Base-by-base conservation (phyloP, 1,140 invertebrate species). In the Hesperophylax magnus region DNA sequence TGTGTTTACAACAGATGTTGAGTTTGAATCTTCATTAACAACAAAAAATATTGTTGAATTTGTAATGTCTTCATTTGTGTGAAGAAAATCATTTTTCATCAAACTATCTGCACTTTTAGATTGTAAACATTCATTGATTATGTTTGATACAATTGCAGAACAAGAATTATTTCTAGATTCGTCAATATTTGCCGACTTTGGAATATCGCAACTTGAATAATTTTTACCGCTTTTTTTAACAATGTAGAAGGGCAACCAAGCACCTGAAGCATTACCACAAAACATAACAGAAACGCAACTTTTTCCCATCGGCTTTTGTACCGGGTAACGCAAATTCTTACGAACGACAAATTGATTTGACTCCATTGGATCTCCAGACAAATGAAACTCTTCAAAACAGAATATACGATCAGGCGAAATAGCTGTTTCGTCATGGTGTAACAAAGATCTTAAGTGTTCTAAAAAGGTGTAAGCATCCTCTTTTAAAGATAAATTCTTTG, bases 341-440 rank as follows among this genome's bases (percentile, higher is more conserved):
- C 31, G 27, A 0, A 31, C 11, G 3, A 60, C 56, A 11, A 76
- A 17, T 60, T 60, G 24, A 31, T 60, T 18, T 0, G 27, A 31
- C 7, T 34, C 53, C n/a, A n/a, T n/a, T 20, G 31, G 8, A 39
- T 58, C 27, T 4, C 54, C 27, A 1, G 17, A n/a, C 24, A 76
- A 34, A 34, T 76, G 22, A 24, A 58, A 76, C 31, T 76, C 72
- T 60, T 76, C 54, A n/a, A 58, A 60, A 34, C 72, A 34, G 24
- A 76, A 76, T 61, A 76, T 76, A 8, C 72, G 7, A 17, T 76
- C 72, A 31, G 53, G 20, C 9, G 72, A 24, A n/a, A 14, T 11
- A 11, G 27, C 69, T 54, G 39, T n/a, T 71, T 74, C 52, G 6
- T n/a, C 31, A 15, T 31, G 20, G 20, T 56, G 47, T 22, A 74